These are phyloP conservation scores for Proterorhinus semilunaris DNA, from an alignment of 2,113 vertebrate species.

Conservation along the genomic window DNA sequence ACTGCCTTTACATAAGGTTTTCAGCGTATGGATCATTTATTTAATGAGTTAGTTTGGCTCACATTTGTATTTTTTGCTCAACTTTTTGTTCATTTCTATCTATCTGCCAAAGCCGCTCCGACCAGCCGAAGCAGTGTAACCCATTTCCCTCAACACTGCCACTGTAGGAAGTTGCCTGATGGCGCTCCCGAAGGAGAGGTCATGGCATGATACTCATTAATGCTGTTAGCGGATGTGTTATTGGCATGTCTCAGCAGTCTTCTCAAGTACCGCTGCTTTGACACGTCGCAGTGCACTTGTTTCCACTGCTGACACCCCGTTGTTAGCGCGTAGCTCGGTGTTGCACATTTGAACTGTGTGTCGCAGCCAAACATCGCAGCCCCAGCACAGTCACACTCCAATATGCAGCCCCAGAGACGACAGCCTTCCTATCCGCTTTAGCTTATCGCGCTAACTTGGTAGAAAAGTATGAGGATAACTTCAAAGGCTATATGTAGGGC, in stretches of 20 bases:
- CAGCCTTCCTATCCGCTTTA: slow-evolving; percentile 37
- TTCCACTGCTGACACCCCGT: slow-evolving; percentile 37
- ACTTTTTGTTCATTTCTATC: not conserved
- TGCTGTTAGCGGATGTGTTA: slow-evolving; percentile 6
- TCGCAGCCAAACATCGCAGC: slow-evolving; percentile 46
- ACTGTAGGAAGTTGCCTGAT: slow-evolving; percentile 13
- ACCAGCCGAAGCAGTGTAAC: slow-evolving; percentile 2
- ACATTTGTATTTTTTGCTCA: not conserved
- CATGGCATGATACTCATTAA: slow-evolving; percentile 6
- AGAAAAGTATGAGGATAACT: not conserved
- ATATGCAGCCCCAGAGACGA: slow-evolving; percentile 42
- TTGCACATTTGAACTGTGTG: slow-evolving; percentile 55
- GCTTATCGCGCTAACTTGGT: slow-evolving; percentile 35
- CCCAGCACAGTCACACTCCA: slow-evolving; percentile 44
- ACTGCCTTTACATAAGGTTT: no score
- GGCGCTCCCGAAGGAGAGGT: slow-evolving; percentile 9
- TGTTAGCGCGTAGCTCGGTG: slow-evolving; percentile 42
- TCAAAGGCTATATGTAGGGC: not conserved
- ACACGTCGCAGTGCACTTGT: slow-evolving; percentile 29
- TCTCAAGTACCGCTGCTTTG: slow-evolving; percentile 22
- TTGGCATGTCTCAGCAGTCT: slow-evolving; percentile 2
- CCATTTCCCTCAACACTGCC: slow-evolving; percentile 4
- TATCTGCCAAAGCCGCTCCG: not conserved
- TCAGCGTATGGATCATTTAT: no score
- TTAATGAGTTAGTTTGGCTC: not conserved